phyloP scores from a whole-genome alignment of 2,888 invertebrate species.

The Caenorhabditis sp. region DNA sequence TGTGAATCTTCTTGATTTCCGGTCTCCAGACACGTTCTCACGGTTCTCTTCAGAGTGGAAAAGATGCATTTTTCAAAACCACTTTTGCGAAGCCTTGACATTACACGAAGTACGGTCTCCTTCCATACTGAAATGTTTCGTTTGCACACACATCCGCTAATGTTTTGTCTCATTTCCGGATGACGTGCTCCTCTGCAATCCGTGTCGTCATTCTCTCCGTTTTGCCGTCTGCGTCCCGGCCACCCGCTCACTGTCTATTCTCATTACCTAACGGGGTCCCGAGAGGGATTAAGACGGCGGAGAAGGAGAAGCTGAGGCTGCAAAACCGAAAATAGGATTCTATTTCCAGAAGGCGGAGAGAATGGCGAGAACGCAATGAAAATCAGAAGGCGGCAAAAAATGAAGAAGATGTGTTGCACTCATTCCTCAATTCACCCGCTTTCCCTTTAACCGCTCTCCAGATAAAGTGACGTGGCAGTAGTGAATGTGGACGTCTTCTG shows the following conservation, averaged over 20 bases:
- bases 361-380: constrained; percentile 22
- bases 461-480: neutral
- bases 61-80: too few species aligned
- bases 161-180: too few species aligned
- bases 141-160: too few species aligned
- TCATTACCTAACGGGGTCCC: constrained; percentile 28
- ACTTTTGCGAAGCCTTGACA: too few species aligned
- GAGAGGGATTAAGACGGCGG: constrained; percentile 24
- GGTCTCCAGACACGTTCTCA: too few species aligned
- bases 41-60: too few species aligned
- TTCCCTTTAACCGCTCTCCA: neutral
- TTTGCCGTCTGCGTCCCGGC: neutral
- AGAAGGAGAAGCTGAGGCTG: neutral
- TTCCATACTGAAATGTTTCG: too few species aligned
- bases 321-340: constrained; percentile 38
- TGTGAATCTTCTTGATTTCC: too few species aligned
- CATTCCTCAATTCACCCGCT: constrained; percentile 20
- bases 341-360: constrained; percentile 29
- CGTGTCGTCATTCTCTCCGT: constrained; percentile 20
- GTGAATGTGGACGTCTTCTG: neutral
- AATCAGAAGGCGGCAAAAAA: constrained; percentile 18
- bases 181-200: constrained; percentile 28
- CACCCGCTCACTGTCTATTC: constrained; percentile 2
- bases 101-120: too few species aligned
- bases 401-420: constrained; percentile 20